These are phyloP conservation scores for Petrocephalus zakoni DNA, from an alignment of 2,113 vertebrate species.

Conservation along the genomic window DNA sequence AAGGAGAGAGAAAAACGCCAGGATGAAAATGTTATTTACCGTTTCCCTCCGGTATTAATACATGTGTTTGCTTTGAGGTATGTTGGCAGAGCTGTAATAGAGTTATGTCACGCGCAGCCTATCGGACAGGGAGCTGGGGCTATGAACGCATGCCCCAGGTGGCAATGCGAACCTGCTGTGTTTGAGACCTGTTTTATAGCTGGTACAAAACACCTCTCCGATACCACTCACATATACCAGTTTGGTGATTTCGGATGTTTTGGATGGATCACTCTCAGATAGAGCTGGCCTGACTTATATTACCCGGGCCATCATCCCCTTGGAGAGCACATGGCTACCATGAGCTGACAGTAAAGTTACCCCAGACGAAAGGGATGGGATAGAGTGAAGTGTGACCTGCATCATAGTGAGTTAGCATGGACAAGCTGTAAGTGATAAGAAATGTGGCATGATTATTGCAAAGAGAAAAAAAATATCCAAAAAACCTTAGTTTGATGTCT, in stretches of 20 bases:
- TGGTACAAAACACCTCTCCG: neutral
- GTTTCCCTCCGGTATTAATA: neutral
- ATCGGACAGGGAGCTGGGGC: neutral
- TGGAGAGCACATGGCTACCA: neutral
- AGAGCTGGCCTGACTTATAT: neutral
- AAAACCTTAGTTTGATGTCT: neutral
- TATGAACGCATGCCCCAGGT: neutral
- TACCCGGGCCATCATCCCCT: neutral
- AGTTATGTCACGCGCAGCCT: neutral
- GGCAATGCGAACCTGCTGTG: neutral
- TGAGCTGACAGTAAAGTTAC: neutral
- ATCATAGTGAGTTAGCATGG: neutral
- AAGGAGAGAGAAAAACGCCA: constrained; percentile 11
- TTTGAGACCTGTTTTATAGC: neutral
- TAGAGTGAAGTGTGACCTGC: neutral
- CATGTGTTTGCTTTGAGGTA: neutral
- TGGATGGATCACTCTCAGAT: neutral
- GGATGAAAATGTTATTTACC: constrained; percentile 25
- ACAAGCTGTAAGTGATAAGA: neutral
- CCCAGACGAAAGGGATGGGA: neutral
- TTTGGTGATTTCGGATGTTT: neutral
- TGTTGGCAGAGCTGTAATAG: neutral
- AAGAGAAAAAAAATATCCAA: neutral
- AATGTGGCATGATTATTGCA: neutral
- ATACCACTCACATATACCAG: neutral